Base-by-base conservation (phyloP, 2,888 invertebrate species). In the Yponomeuta plumbellus region DNA sequence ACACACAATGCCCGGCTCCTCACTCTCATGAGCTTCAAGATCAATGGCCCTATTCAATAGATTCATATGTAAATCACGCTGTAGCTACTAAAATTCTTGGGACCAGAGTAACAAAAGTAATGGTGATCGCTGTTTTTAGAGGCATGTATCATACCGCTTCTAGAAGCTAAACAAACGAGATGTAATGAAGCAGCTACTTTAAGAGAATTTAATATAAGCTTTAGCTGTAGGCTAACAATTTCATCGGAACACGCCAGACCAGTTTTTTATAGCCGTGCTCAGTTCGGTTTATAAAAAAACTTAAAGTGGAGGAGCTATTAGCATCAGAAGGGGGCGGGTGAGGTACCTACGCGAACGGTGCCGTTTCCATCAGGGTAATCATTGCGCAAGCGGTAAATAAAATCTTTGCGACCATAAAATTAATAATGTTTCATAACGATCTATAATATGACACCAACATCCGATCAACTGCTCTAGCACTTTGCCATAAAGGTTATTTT, bases 311-410 rank as follows among this genome's bases (percentile, higher is more conserved):
- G 64, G 65, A 68, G 64, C 71, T 68, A 69, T 69, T 70, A 73
- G 34, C 1, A 40, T 4, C 44, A 63, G 20, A 63, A 26, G 22
- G 63, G 44, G 63, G 26, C 61, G 68, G 69, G 69, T 3, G 34
- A 34, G 34, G 34, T 34, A n/a, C 72, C 70, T 71, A 71, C 69
- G 34, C 34, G 70, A 68, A 67, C 69, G 69, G 70, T 40, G 73
- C 69, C 68, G 71, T 70, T 71, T 72, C 70, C 73, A 76, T 77
- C 78, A 72, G 66, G 70, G 71, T 75, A 78, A 78, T 78, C 74
- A 83, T 84, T 86, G 78, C 83, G 80, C 80, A 87, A 86, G 80
- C 75, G 74, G 75, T 83, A 79, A 80, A 83, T 80, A 81, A 83
- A 84, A 83, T 81, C 75, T 80, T 78, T 76, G 71, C 75, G 73